Conservation (phyloP, 2,113 vertebrate species). For the Ursus arctos region DNA sequence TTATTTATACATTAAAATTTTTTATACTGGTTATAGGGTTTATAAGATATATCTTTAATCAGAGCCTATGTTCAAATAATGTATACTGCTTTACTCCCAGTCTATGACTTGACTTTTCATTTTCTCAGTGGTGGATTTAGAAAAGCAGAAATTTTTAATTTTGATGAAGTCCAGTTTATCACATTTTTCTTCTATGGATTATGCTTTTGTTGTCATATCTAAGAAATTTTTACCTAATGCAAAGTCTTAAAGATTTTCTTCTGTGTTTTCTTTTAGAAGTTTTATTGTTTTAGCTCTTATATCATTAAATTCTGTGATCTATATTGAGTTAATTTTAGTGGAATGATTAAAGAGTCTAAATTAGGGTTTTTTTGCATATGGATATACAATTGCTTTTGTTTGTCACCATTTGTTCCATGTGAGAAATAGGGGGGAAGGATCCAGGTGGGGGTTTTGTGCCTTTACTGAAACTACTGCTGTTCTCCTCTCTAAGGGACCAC, state of each 20-base stretch:
- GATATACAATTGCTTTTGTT: neutral
- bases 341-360: neutral
- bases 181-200: neutral
- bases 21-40: neutral
- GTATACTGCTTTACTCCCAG: neutral
- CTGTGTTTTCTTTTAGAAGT: neutral
- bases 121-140: slow-evolving; percentile 1
- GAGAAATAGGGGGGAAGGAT: neutral
- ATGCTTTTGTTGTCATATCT: neutral
- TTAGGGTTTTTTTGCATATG: neutral
- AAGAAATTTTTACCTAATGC: neutral
- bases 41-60: neutral
- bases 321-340: neutral
- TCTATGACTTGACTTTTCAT: neutral
- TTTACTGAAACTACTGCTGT: neutral
- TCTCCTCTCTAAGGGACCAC: neutral
- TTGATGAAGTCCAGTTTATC: neutral
- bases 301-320: neutral
- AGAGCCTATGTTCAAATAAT: neutral
- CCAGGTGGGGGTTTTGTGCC: neutral
- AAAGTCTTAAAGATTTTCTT: neutral
- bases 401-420: neutral
- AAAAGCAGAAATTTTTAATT: neutral
- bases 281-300: neutral
- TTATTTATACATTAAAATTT: neutral